Conservation (phyloP, 2,888 invertebrate species). For the Volucella zonaria region DNA sequence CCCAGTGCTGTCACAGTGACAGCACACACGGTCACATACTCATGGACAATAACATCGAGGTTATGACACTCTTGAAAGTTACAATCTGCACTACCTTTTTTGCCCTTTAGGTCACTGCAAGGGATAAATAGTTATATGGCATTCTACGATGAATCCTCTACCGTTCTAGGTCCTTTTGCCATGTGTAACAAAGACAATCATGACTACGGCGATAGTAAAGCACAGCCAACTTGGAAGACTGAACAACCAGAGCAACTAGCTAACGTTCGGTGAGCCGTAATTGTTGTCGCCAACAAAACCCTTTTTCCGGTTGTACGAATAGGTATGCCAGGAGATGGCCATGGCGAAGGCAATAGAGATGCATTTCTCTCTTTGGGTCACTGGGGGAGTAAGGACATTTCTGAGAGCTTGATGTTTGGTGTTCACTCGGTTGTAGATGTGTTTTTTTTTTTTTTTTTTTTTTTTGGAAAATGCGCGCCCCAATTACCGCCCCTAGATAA, state of each 20-base stretch:
- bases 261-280: slow-evolving; percentile 37
- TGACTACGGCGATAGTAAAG: slow-evolving; percentile 7
- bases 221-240: too few species aligned
- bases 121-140: slow-evolving; percentile 53
- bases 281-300: slow-evolving; percentile 57
- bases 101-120: slow-evolving; percentile 44
- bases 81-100: slow-evolving; percentile 4
- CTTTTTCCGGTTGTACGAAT: slow-evolving; percentile 42
- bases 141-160: slow-evolving; percentile 49
- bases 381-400: slow-evolving; percentile 20
- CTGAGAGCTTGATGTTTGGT: neutral
- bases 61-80: slow-evolving; percentile 46
- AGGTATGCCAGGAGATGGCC: neutral
- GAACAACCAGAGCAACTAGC: slow-evolving; percentile 7
- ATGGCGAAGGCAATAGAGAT: too few species aligned
- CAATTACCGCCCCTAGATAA: slow-evolving; percentile 61
- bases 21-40: neutral
- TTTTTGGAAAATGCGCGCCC: slow-evolving; percentile 16
- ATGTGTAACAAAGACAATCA: slow-evolving; percentile 21
- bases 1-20: slow-evolving; percentile 2
- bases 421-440: slow-evolving; percentile 5
- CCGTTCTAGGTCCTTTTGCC: slow-evolving; percentile 21
- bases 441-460: slow-evolving; percentile 29
- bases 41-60: slow-evolving; percentile 46
- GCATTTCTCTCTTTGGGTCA: slow-evolving; percentile 42